Percentiles rank a stretch among this genome's conserved stretches.
Conservation (phyloP, 2,113 vertebrate species). For the Microtus ochrogaster region DNA sequence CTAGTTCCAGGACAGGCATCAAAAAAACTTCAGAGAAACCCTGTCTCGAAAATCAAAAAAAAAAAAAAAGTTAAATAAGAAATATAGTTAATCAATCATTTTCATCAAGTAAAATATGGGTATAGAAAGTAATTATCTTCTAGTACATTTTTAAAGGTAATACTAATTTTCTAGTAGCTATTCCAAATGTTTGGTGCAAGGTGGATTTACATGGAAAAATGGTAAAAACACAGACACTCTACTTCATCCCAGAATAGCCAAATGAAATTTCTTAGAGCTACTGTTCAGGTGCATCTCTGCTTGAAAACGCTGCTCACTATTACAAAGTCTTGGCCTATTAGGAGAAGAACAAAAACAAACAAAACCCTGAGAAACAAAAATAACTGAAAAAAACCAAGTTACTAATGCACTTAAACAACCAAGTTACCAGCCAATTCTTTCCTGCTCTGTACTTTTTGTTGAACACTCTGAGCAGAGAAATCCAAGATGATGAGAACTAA, state of each 20-base stretch:
- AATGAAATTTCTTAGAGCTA: conserved; percentile 11
- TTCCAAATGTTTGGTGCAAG: background rate
- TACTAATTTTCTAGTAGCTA: conserved; percentile 1
- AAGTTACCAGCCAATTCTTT: conserved; percentile 4
- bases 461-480: conserved; percentile 32
- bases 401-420: background rate
- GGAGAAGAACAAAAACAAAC: background rate
- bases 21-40: too few species aligned
- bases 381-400: background rate
- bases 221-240: background rate
- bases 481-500: conserved; percentile 21
- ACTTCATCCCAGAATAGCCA: background rate
- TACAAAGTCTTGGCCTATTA: background rate
- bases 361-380: conserved; percentile 40
- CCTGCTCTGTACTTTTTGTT: conserved; percentile 44
- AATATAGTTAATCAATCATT: background rate
- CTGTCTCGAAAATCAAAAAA: too few species aligned
- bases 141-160: background rate
- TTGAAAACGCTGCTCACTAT: background rate
- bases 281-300: background rate
- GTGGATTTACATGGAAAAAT: background rate
- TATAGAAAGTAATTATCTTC: background rate
- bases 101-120: conserved; percentile 37
- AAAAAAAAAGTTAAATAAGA: background rate
- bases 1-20: too few species aligned